Conservation (phyloP, 2,888 invertebrate genomes). For the Syrista parreyssii region DNA sequence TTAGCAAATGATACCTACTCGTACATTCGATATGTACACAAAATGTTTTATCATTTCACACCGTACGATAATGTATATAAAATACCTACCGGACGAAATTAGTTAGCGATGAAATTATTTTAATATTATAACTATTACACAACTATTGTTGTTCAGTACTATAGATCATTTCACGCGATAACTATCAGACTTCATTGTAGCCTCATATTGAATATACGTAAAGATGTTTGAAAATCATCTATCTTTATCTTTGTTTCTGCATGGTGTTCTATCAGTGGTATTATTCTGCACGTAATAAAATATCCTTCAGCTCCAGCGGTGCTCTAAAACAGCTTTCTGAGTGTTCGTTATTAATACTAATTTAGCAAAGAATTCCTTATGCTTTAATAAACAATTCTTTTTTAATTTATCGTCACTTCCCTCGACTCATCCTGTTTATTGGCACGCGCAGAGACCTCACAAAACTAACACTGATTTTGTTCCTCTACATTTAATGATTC, state of each 20-base stretch:
- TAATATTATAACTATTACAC: neutral
- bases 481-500: neutral
- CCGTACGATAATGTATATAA: neutral
- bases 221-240: neutral
- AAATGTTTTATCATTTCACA: neutral
- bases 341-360: neutral
- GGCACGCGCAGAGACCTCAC: neutral
- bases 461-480: neutral
- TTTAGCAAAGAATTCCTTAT: neutral
- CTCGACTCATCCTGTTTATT: neutral
- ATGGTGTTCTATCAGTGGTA: neutral
- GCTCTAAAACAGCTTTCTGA: neutral
- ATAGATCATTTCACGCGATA: neutral
- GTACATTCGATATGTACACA: neutral
- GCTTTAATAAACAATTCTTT: conserved; percentile 6
- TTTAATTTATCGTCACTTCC: conserved; percentile 1
- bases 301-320: neutral
- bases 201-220: neutral
- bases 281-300: neutral
- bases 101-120: neutral
- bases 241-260: neutral
- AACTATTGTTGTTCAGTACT: neutral
- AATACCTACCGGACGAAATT: neutral
- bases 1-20: neutral
- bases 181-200: neutral